These are phyloP conservation scores for Sphecodes monilicornis DNA, from an alignment of 2,888 invertebrate species.

Conservation along the genomic window DNA sequence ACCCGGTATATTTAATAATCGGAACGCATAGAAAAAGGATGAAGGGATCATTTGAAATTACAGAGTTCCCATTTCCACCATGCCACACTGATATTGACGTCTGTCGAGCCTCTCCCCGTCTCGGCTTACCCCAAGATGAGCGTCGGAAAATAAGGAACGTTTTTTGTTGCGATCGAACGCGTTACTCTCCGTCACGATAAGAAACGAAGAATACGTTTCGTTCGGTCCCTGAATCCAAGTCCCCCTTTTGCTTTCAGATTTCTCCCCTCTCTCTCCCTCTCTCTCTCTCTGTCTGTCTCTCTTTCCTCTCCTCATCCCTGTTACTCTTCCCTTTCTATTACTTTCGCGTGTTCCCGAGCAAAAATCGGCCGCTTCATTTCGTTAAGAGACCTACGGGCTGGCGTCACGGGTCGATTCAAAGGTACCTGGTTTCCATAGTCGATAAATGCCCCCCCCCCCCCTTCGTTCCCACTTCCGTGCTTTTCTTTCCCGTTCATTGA, in stretches of 20 bases:
- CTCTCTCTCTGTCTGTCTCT: too few species aligned
- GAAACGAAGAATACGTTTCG: slow-evolving; percentile 50
- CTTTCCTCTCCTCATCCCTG: too few species aligned
- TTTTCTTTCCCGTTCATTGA: slow-evolving; percentile 48
- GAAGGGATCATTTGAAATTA: slow-evolving; percentile 11
- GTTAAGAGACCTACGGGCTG: slow-evolving; percentile 59
- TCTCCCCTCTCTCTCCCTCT: neutral
- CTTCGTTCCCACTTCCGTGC: slow-evolving; percentile 36
- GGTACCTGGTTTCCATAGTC: slow-evolving; percentile 75
- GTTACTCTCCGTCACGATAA: slow-evolving; percentile 56
- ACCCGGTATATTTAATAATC: slow-evolving; percentile 12
- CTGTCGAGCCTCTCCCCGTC: neutral
- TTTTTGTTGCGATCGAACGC: slow-evolving; percentile 61
- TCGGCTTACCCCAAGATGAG: slow-evolving; percentile 36
- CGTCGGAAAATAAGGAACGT: slow-evolving; percentile 66
- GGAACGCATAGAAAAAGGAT: neutral
- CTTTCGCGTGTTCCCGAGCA: slow-evolving; percentile 48
- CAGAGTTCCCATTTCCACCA: slow-evolving; percentile 11
- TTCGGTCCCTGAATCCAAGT: slow-evolving; percentile 8
- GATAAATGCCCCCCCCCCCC: slow-evolving; percentile 72
- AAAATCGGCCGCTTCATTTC: slow-evolving; percentile 71
- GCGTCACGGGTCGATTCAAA: slow-evolving; percentile 63
- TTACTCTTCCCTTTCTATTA: slow-evolving; percentile 1
- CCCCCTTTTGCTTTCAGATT: slow-evolving; percentile 3
- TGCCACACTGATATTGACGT: slow-evolving; percentile 59